phyloP scores from a whole-genome alignment of 2,113 vertebrate genomes.

The Cettia cetti region DNA sequence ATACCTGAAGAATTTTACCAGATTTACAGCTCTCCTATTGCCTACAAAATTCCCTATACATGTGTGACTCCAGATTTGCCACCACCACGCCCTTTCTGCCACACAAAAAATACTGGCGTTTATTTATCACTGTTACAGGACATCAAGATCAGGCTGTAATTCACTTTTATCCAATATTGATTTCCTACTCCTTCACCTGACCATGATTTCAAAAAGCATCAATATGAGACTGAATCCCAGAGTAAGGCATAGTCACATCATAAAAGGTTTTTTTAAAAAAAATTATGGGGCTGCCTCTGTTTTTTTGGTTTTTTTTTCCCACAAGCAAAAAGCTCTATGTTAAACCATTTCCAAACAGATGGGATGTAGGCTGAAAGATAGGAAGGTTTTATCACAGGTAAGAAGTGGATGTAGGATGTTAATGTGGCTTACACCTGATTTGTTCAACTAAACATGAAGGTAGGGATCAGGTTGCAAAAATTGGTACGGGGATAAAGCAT shows the following conservation, averaged over 20 bases:
- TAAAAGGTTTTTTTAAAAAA: background rate
- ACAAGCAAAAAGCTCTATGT: background rate
- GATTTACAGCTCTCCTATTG: background rate
- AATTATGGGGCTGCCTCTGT: background rate
- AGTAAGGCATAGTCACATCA: background rate
- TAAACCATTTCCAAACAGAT: background rate
- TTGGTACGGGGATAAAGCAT: background rate
- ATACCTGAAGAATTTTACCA: background rate
- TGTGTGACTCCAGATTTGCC: background rate
- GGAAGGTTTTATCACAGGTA: background rate
- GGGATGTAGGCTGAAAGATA: background rate
- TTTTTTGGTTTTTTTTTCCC: background rate
- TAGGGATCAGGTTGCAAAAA: background rate
- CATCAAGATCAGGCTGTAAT: background rate
- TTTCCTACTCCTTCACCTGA: background rate
- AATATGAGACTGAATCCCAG: background rate
- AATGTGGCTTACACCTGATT: background rate
- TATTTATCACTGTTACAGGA: background rate
- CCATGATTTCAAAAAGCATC: background rate
- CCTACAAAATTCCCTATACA: rapidly evolving
- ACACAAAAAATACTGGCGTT: background rate
- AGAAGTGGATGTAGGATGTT: background rate
- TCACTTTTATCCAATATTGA: background rate
- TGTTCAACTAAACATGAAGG: background rate
- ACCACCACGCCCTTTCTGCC: background rate